These are phyloP conservation scores for Rhineura floridana DNA, from an alignment of 2,113 vertebrate species.

Conservation along the genomic window DNA sequence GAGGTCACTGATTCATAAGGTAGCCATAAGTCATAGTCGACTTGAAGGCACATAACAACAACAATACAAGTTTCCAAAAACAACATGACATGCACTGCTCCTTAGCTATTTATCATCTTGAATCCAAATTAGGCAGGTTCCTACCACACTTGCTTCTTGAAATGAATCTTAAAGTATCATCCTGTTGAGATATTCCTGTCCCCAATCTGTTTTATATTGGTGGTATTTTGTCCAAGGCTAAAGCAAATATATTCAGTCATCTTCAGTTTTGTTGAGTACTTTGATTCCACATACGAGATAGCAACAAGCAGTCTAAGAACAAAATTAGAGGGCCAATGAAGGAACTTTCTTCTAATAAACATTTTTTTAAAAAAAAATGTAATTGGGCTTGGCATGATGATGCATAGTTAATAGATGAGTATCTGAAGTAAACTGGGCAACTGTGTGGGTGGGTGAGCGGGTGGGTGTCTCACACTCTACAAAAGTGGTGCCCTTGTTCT, in stretches of 20 bases:
- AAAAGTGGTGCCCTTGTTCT: background rate
- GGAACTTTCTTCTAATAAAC: too few species aligned
- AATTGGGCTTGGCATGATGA: background rate
- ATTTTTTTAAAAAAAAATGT: background rate
- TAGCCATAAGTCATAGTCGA: too few species aligned
- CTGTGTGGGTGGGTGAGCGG: too few species aligned
- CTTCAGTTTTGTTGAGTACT: too few species aligned
- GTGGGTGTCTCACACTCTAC: background rate
- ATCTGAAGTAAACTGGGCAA: background rate
- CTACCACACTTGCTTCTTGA: background rate
- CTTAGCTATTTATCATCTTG: background rate
- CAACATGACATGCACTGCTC: background rate
- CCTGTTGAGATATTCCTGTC: background rate
- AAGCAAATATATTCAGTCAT: too few species aligned
- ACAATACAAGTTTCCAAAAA: background rate
- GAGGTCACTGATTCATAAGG: too few species aligned
- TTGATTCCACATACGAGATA: background rate
- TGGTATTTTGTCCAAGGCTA: background rate
- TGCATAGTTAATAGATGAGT: background rate
- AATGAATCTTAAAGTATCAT: background rate
- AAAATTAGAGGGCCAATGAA: background rate
- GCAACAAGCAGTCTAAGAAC: background rate
- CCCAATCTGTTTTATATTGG: background rate
- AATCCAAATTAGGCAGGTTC: background rate
- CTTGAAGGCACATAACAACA: too few species aligned